phyloP scores from a whole-genome alignment of 2,113 vertebrate species.

The Platysternon megacephalum region DNA sequence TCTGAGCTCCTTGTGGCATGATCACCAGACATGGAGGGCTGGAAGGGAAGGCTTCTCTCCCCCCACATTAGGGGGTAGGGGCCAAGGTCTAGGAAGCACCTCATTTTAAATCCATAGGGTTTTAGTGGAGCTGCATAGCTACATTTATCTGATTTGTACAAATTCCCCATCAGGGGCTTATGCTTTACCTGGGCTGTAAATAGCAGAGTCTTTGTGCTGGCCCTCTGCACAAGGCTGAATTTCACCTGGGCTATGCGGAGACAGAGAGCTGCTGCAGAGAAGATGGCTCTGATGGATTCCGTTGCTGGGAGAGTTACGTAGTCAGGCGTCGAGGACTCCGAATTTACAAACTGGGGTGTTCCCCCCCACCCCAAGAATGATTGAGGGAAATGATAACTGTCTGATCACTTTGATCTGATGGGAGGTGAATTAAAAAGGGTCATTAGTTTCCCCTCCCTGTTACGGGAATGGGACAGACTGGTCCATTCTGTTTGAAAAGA shows the following conservation, averaged over 20 bases:
- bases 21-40: not conserved
- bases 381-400: not conserved
- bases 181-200: not conserved
- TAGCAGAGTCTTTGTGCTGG: not conserved
- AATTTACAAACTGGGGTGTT: not conserved
- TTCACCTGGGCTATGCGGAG: not conserved
- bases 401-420: not conserved
- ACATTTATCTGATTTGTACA: not conserved
- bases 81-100: not conserved
- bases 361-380: not conserved
- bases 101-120: not conserved
- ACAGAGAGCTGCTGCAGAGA: not conserved
- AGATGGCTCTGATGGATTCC: not conserved
- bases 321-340: not conserved
- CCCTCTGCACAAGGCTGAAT: not conserved
- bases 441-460: not conserved
- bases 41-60: too few species aligned
- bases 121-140: not conserved
- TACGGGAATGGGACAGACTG: not conserved
- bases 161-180: not conserved
- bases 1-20: not conserved
- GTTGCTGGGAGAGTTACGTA: not conserved
- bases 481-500: not conserved
- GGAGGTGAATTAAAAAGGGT: not conserved
- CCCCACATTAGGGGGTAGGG: too few species aligned